Evolutionary conservation across 1,140 invertebrate genomes (phyloP), one percentile per base, ranked within the genome.

Genomic region (Melipona quadrifasciata): DNA sequence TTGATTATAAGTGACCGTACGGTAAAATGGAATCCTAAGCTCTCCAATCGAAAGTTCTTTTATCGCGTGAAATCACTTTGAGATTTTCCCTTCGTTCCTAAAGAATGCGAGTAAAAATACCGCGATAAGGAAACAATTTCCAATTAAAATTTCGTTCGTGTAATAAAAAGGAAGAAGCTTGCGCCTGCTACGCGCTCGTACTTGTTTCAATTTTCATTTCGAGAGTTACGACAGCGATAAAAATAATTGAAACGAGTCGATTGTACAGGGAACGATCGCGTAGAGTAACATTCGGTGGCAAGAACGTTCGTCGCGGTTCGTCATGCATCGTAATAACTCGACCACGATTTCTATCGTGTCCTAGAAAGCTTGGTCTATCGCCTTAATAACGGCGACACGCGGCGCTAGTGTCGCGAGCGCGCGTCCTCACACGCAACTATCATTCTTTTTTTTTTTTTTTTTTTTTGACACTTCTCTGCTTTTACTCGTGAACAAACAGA

Each of bases 301-400:
- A 47, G 51, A 83, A 58, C 27, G 6, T 76, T 57, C 39, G 51
- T 34, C 34, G 53, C 24, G 14, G 27, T 71, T 79, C 57, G 57
- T 71, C 39, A 31, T n/a, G n/a, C 74, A 27, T n/a, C 17, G 61
- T 72, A 57, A 55, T 57, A 76, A 67, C 31, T 27, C 61, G 17
- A 57, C 19, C 47, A 64, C 74, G 76, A 84, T 86, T 77, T 78
- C 74, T 72, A 86, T 76, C 80, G 21, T 47, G 74, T 57, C 72
- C 80, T 86, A 76, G 72, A 86, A 78, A 78, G 78, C 53, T 27
- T 8, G 39, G 39, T 6, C 39, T 31, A 31, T 80, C 79, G 55
- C 39, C 27, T 21, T 8, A 55, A 14, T 31, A 61, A 76, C 65
- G 4, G 34, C 24, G n/a, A 51, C 70, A 72, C 47, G 70, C 47